phyloP scores from a whole-genome alignment of 2,888 invertebrate species.

The Hypena proboscidalis region DNA sequence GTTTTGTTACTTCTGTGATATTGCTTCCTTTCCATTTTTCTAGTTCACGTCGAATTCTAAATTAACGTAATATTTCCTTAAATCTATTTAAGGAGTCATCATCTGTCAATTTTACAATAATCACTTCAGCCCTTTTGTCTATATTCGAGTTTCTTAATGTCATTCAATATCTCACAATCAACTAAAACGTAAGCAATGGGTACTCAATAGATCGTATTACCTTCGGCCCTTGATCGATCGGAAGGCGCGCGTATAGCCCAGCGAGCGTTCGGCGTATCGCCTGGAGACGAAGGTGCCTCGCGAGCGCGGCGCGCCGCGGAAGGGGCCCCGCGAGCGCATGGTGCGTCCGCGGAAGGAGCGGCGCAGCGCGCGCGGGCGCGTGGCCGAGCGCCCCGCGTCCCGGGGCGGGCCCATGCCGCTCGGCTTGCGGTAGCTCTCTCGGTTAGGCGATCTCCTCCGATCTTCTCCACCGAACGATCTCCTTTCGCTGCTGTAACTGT shows the following conservation, averaged over 20 bases:
- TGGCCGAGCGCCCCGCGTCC: constrained; percentile 63
- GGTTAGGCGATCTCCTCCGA: constrained; percentile 82
- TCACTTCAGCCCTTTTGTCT: constrained; percentile 17
- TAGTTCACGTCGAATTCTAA: not conserved
- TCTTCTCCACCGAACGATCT: constrained; percentile 82
- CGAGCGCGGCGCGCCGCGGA: constrained; percentile 84
- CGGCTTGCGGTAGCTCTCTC: constrained; percentile 79
- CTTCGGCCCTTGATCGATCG: constrained; percentile 80
- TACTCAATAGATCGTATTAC: constrained; percentile 70
- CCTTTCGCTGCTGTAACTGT: constrained; percentile 80
- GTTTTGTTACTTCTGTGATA: constrained; percentile 1
- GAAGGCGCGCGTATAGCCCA: constrained; percentile 75
- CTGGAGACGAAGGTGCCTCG: constrained; percentile 75
- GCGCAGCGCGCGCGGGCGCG: constrained; percentile 83
- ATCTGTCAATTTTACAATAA: constrained; percentile 19
- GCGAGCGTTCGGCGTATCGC: constrained; percentile 72
- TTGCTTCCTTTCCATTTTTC: constrained; percentile 6
- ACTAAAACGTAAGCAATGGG: constrained; percentile 50
- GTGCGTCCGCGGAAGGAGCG: constrained; percentile 82
- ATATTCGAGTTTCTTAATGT: constrained; percentile 20
- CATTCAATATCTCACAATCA: constrained; percentile 36
- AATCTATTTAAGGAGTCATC: constrained; percentile 15
- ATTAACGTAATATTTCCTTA: constrained; percentile 5
- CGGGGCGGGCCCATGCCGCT: constrained; percentile 81
- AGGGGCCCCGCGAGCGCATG: constrained; percentile 82